Percentiles rank a stretch among this genome's conserved stretches.
Evolutionary conservation across 1,140 invertebrate species (phyloP).

Genomic region (Polypedilum vanderplanki): DNA sequence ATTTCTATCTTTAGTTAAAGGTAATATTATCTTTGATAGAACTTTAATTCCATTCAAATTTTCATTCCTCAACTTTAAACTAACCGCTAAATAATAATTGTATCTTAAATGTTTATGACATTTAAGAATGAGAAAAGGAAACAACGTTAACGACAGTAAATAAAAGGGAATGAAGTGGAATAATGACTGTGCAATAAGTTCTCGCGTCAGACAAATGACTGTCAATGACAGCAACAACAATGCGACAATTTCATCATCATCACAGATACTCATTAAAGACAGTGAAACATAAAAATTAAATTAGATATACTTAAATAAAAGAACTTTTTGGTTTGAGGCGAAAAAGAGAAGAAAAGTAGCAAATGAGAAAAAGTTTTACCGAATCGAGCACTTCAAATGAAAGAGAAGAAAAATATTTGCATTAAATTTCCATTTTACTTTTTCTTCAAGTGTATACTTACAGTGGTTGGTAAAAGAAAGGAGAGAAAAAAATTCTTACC

Average conservation of each 20-base stretch:
- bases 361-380: neutral
- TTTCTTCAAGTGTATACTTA: neutral
- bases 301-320: slow-evolving; percentile 20
- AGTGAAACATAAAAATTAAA: neutral
- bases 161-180: slow-evolving; percentile 11
- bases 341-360: neutral
- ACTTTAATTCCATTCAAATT: too few species aligned
- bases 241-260: neutral
- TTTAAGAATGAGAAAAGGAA: neutral
- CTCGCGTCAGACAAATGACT: neutral
- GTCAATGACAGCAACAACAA: neutral
- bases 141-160: neutral
- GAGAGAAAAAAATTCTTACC: neutral
- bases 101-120: too few species aligned
- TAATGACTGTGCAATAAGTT: neutral
- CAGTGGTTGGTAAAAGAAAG: neutral
- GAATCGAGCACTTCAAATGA: neutral
- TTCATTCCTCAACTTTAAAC: too few species aligned
- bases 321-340: neutral
- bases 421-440: neutral
- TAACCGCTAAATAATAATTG: too few species aligned
- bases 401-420: slow-evolving; percentile 13
- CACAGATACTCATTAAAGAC: too few species aligned
- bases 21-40: too few species aligned
- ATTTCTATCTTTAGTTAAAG: too few species aligned